Evolutionary conservation across 2,113 vertebrate species (phyloP).

Genomic region (Telmatochromis brichardi): DNA sequence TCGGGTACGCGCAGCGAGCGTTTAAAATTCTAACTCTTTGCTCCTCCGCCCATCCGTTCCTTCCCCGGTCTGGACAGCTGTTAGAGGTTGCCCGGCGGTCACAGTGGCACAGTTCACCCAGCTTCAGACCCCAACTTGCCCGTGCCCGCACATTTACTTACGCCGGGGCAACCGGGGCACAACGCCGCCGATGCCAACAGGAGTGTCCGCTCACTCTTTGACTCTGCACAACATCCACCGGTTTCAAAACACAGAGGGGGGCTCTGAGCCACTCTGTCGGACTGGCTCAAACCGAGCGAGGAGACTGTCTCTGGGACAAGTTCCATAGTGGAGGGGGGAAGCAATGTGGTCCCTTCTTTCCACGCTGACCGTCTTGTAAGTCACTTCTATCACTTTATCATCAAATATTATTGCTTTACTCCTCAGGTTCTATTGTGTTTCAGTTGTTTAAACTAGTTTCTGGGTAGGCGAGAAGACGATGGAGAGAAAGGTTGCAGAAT

Average conservation of each 20-base stretch:
- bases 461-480: neutral
- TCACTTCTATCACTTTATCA: conserved; percentile 26
- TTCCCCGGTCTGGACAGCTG: conserved; percentile 60
- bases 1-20: conserved; percentile 56
- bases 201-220: conserved; percentile 63
- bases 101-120: conserved; percentile 54
- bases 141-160: conserved; percentile 19
- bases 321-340: conserved; percentile 74
- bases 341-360: conserved; percentile 78
- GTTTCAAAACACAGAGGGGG: conserved; percentile 57
- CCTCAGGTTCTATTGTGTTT: neutral
- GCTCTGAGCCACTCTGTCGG: conserved; percentile 57
- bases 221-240: conserved; percentile 54
- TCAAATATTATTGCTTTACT: neutral
- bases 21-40: conserved; percentile 44
- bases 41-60: conserved; percentile 48
- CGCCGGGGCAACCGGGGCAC: conserved; percentile 59
- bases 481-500: conserved; percentile 20
- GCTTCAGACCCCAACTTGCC: conserved; percentile 33
- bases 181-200: conserved; percentile 66
- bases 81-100: conserved; percentile 66
- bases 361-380: conserved; percentile 79
- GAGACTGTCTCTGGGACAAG: conserved; percentile 70
- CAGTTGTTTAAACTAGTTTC: conserved; percentile 1
- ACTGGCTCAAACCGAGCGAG: conserved; percentile 64